Evolutionary conservation across 2,888 invertebrate genomes (phyloP), one percentile per base, ranked within the genome.

Genomic region (Morpho deidamia): DNA sequence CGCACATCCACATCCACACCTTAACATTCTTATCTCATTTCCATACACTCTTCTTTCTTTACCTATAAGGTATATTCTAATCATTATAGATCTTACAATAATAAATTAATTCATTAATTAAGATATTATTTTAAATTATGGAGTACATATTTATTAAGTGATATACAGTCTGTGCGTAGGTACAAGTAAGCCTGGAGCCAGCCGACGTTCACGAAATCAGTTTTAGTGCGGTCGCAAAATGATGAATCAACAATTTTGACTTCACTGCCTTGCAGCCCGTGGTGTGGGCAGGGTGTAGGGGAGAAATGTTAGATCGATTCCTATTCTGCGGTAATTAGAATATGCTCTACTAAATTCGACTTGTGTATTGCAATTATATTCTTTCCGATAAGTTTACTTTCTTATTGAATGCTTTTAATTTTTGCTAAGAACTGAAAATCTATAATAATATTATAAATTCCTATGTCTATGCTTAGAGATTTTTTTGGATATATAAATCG

Each of bases 281-380:
- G 62, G 65, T 55, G 62, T 68, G 67, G 63, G 68, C 67, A 63
- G 57, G 64, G 65, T 55, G 63, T 63, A 67, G 60, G 69, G 62
- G 68, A 68, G 65, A 64, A 68, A 68, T 70, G 83, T 81, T 83
- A 87, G 87, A 86, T 87, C 86, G 88, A 88, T 87, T 79, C 81
- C 70, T 84, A 84, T 85, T 85, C 83, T 74, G 79, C 75, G 78
- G 78, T 86, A 87, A 88, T 87, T 88, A 88, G 86, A 85, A 82
- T 79, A 72, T 76, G 76, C 78, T 76, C 71, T 51, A 58, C 59
- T 60, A 56, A 62, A 60, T 58, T 55, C 55, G 51, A 58, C 49
- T 54, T 54, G 49, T 56, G 48, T 49, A 45, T 50, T 38, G 40
- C 35, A 32, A 38, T 56, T 45, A 9, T 42, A 49, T 53, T 49